Evolutionary conservation across 2,113 vertebrate genomes (phyloP), one percentile per base, ranked within the genome.

Genomic region (Mungos mungo): DNA sequence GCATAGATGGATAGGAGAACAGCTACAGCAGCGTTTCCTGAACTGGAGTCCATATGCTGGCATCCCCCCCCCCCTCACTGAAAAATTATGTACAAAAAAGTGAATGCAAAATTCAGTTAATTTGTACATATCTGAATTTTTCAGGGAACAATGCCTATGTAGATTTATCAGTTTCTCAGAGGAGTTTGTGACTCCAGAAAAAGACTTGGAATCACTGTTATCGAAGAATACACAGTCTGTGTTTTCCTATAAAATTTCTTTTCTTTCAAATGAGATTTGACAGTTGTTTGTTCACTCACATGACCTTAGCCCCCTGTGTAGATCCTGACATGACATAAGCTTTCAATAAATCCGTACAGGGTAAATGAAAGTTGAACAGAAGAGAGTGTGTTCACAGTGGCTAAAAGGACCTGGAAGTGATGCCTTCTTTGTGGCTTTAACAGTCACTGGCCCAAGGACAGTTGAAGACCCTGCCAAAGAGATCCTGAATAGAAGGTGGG

Each of bases 161-260:
- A 92, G 57, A 88, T 35, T 71, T 90, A 57, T 92, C 81, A 35
- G 12, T 41, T 79, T 96, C 57, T 88, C 57, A 93, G n/a, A 79
- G 41, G 31, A 5, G 14, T 82, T 25, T 1, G 1, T 52, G 7
- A 38, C 15, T 82, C 13, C 13, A 60, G 41, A 57, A 92, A 88
- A 38, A 57, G 6, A 74, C 25, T 52, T 93, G 3, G 27, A 83
- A 90, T 41, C 31, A 90, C 54, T 33, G 23, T 50, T 33, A 10
- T 65, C 18, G 10, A 96, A 86, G 29, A 88, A 63, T 79, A 60
- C 16, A 76, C 1, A 50, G 52, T 57, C 50, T 88, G 0, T 63
- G 27, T 77, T 3, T 63, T 77, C 33, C 54, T 18, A 50, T 50
- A 87, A 95, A 71, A 71, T 88, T 95, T 85, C 27, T 18, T 72